Base-by-base conservation (phyloP, 2,113 vertebrate genomes). In the Esox niger region DNA sequence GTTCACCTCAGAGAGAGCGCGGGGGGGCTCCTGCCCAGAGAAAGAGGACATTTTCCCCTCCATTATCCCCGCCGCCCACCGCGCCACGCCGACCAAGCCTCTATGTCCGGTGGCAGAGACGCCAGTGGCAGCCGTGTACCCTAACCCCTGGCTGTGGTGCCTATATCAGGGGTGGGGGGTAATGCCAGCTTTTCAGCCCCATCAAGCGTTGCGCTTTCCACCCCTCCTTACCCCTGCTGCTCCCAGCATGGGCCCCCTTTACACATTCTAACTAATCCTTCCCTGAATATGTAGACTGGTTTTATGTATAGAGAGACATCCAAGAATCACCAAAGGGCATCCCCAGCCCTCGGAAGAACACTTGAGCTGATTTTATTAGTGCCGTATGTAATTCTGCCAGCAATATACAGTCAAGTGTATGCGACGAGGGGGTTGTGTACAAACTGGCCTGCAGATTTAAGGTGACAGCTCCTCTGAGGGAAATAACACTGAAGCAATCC, bases 201-300 rank as follows among this genome's bases (percentile, higher is more conserved):
- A 15, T 15, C 13, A 15, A 75, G 76, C 73, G 86, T 87, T 90
- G 84, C 52, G 90, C 89, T 90, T 85, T 86, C 65, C 72, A 43
- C 38, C 38, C 38, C 17, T n/a, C n/a, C 38, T 4, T 17, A 15
- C 62, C 59, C 35, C 63, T 77, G 70, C 82, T 31, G 43, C 91
- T 89, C 88, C 89, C 84, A 92, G 86, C 88, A 76, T 82, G 82
- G 85, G 91, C 91, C 88, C 85, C 88, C 91, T 95, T 94, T 95
- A 94, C 94, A 94, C 94, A 94, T 94, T 95, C 94, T 93, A 93
- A 89, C 89, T 93, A 94, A 94, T 94, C 92, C 87, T 83, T 84
- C 81, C 79, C 84, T 91, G 92, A 84, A 94, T 85, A 92, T 93
- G 92, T 92, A 89, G 91, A 90, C 92, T 92, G 84, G 82, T 52